A percentile compares a stretch with the other conserved stretches of the same genome.
Evolutionary conservation across 2,888 invertebrate genomes (phyloP).

Genomic region (Xiphydria camelus): DNA sequence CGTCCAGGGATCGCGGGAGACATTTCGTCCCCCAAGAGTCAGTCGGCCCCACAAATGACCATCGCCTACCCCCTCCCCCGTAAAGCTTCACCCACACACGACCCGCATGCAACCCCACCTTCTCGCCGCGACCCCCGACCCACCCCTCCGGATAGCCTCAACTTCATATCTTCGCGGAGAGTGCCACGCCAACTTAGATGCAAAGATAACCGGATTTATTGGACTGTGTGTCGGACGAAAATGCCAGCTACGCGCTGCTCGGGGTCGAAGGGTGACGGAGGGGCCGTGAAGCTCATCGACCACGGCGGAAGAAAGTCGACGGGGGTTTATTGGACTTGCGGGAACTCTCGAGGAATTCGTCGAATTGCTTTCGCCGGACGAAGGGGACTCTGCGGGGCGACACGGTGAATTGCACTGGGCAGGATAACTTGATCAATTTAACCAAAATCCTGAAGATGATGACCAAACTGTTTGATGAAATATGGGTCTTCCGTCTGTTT

Average conservation of each 20-base stretch:
- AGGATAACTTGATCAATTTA: too few relatives aligned
- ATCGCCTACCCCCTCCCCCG: conserved; percentile 38
- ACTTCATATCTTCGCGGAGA: conserved; percentile 44
- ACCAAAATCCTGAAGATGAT: too few relatives aligned
- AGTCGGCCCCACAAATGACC: conserved; percentile 54
- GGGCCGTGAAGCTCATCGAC: not conserved
- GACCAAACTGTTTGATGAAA: too few relatives aligned
- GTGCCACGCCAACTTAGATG: conserved; percentile 41
- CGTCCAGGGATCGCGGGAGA: conserved; percentile 53
- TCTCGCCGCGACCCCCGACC: conserved; percentile 3
- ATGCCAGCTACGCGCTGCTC: conserved; percentile 3
- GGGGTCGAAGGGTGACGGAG: too few relatives aligned
- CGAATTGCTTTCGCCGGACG: too few relatives aligned
- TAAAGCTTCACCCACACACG: conserved; percentile 17
- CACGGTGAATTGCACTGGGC: too few relatives aligned
- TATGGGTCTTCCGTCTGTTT: too few relatives aligned
- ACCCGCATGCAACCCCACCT: not conserved
- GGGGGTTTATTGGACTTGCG: not conserved
- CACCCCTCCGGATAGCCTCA: conserved; percentile 23
- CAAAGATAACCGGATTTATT: conserved; percentile 51
- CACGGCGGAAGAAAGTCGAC: too few relatives aligned
- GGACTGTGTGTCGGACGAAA: conserved; percentile 22
- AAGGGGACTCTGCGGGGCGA: too few relatives aligned
- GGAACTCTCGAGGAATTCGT: too few relatives aligned
- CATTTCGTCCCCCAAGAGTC: conserved; percentile 53